Evolutionary conservation across 2,113 vertebrate genomes (phyloP), one percentile per base, ranked within the genome.

Genomic region (Donacobius atricapilla): DNA sequence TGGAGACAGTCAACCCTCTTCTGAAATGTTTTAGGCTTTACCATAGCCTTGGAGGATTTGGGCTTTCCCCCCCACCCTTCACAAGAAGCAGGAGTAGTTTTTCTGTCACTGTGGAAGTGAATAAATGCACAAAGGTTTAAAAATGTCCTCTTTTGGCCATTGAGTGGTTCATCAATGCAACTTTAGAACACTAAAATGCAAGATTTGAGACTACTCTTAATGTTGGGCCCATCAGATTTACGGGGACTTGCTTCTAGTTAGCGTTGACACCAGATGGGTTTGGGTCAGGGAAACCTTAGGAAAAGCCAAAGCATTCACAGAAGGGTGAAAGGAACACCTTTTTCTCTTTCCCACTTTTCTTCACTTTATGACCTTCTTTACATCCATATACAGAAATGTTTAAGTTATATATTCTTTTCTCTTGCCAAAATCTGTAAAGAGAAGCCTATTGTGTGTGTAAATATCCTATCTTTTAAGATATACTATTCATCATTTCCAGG

Each of bases 401-500:
- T 30, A 60, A 54, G 30, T 11, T 31, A 47, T 1, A 24, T 20
- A 21, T 66, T 27, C 8, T 65, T 73, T 37, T 79, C 19, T 20
- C 11, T 51, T 84, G 35, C 95, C 87, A 97, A 81, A 97, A 97
- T 98, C 92, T 94, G 97, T 58, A 97, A 93, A 53, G 94, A 97
- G 4, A 97, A 96, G 12, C 98, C 97, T 53, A 90, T 79, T 6
- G 83, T 96, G 94, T 97, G 97, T 81, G 76, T 92, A 53, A 98
- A 96, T 28, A 95, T 95, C 23, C 65, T 96, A 60, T 97, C 92
- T 83, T 94, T 98, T 23, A 97, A 97, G 25, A 97, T 23, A 96
- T 70, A 97, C 90, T 53, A 98, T 95, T 93, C 97, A 95, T 54
- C 97, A 94, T 21, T 98, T 98, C 85, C 93, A 98, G 95, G 27